Evolutionary conservation across 2,797 vertebrate genomes (phyloP), one percentile per base, ranked within the genome.

Genomic region (Hemibagrus guttatus): DNA sequence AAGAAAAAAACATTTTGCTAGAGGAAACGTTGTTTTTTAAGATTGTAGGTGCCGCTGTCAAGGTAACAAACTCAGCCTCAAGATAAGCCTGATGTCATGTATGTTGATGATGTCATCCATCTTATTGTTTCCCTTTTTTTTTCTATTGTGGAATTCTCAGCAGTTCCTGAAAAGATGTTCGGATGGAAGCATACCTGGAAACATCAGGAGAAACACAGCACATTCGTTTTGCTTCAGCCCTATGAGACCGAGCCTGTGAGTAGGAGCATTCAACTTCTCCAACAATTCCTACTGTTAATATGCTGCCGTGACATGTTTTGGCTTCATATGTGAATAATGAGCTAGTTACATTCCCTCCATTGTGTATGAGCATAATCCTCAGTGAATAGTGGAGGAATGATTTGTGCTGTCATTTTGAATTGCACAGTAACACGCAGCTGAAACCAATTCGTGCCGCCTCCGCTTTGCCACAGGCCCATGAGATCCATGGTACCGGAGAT

Each of bases 261-360:
- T 71, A 74, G 12, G 74, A 59, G 85, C 17, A 56, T 88, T 88
- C 81, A 84, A 84, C 87, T 79, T 88, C 79, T 56, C 80, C 69
- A 85, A 90, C 87, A 88, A 90, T 90, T 87, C 80, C 85, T 84
- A 86, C 88, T 84, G 90, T 85, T 90, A 90, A 88, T 88, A 82
- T 72, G 63, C 82, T 87, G 86, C 76, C 84, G 71, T 89, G 88
- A 88, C 89, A 90, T 89, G 90, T 90, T 91, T 90, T 91, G 89
- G 90, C 89, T 88, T 88, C 84, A 86, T 80, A 83, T 88, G 85
- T 89, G 90, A 91, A 89, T 89, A 91, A 91, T 91, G 90, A 89
- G 88, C 87, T 90, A 91, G 90, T 91, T 91, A 89, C 89, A 72
- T 85, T 89, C 85, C 85, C 88, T 88, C 87, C 86, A 83, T 88